Base-by-base conservation (phyloP, 2,797 vertebrate species). In the Phoeniculus purpureus region DNA sequence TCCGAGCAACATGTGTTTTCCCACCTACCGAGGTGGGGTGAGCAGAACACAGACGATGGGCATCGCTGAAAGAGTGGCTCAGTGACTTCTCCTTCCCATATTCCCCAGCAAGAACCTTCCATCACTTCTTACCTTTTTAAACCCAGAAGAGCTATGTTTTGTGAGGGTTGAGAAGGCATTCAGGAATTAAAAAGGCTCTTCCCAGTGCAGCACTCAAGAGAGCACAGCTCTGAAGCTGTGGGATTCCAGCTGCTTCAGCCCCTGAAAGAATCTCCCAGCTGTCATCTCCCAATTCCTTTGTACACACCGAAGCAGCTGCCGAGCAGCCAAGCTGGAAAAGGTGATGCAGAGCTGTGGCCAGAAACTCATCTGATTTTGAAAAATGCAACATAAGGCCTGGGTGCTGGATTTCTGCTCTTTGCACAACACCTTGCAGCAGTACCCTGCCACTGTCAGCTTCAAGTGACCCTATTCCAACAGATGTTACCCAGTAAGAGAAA, bases 161-260 rank as follows among this genome's bases (percentile, higher is more conserved):
- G 40, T 18, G 4, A 73, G 19, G 51, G 59, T 9, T 37, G 16
- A 76, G 60, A 89, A 87, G 14, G 74, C 83, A 76, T 14, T 29
- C 7, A 83, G 3, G 5, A 74, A 64, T 37, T 82, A 6, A 58
- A 79, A 71, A 29, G 8, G 16, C 21, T 74, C 72, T 81, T 72
- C 12, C 12, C 78, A 61, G 22, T 2, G 17, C 20, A 61, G 59
- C 43, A 91, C 70, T 72, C 37, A 25, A 66, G 6, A 47, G 82
- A 83, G 89, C 15, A 81, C 21, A 65, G 25, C 37, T 79, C 73
- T 85, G 73, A 76, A 91, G 65, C 54, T 74, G 55, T 5, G 48
- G 23, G 26, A 85, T 80, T 86, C 78, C 65, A 88, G 87, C 65
- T 93, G 81, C 85, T 77, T 87, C 64, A 74, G 47, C 32, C 61